These are phyloP conservation scores for Neoascia interrupta DNA, from an alignment of 2,888 invertebrate genomes.

Conservation along the genomic window DNA sequence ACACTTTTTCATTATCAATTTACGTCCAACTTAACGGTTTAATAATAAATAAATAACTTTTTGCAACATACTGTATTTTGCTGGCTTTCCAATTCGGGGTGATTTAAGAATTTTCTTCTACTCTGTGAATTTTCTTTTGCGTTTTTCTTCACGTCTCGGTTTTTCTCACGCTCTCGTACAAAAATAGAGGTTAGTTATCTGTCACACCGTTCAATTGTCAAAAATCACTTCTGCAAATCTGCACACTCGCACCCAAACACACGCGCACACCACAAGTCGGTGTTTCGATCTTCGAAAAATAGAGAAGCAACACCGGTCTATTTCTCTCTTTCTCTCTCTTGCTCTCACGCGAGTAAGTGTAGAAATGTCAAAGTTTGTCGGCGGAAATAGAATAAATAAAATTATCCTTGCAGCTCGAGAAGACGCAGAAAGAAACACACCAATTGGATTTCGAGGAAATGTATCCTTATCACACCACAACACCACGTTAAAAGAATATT, in stretches of 20 bases:
- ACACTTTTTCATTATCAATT: not conserved
- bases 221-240: conserved; percentile 67
- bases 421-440: too few relatives aligned
- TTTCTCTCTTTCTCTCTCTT: conserved; percentile 62
- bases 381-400: conserved; percentile 8
- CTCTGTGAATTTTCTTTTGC: conserved; percentile 14
- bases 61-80: conserved; percentile 30
- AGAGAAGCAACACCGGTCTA: too few relatives aligned
- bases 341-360: not conserved
- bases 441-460: too few relatives aligned
- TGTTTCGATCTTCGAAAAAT: too few relatives aligned
- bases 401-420: too few relatives aligned
- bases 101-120: conserved; percentile 18
- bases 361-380: conserved; percentile 20
- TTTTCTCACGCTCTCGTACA: conserved; percentile 63
- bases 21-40: not conserved
- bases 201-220: conserved; percentile 64
- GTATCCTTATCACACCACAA: too few relatives aligned
- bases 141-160: conserved; percentile 57
- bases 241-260: conserved; percentile 66
- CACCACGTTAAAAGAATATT: too few relatives aligned
- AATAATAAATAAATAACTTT: conserved; percentile 2
- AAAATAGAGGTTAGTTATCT: conserved; percentile 69
- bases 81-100: conserved; percentile 20
- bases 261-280: too few relatives aligned